phyloP scores from a whole-genome alignment of 2,113 vertebrate species.

The Pheucticus melanocephalus region DNA sequence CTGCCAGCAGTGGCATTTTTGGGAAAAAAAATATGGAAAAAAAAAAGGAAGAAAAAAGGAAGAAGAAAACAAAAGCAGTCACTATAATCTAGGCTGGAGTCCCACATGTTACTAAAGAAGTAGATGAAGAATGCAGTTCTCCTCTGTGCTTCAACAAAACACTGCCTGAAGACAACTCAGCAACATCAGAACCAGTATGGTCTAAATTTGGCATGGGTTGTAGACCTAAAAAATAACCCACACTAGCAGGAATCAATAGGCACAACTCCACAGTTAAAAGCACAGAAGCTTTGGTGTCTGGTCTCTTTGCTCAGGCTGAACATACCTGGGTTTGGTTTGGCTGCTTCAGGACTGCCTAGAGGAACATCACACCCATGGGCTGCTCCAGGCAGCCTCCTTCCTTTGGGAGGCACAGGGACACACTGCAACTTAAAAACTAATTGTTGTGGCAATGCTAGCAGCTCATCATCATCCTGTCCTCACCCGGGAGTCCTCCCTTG shows the following conservation, averaged over 20 bases:
- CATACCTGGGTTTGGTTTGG: background rate
- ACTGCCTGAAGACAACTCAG: background rate
- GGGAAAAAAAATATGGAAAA: rapidly evolving
- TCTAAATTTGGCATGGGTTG: background rate
- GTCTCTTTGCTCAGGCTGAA: background rate
- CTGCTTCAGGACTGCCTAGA: rapidly evolving
- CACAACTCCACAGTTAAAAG: background rate
- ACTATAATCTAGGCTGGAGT: background rate
- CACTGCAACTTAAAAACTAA: background rate
- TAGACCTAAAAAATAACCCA: background rate
- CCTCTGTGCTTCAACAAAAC: background rate
- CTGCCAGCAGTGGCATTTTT: background rate
- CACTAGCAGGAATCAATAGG: background rate
- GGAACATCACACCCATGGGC: background rate
- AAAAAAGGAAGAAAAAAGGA: too few species aligned
- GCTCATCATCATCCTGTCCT: background rate
- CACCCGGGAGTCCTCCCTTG: background rate
- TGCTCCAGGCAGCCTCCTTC: background rate
- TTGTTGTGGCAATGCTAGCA: background rate
- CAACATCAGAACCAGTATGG: background rate
- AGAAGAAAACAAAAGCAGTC: background rate
- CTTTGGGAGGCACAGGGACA: background rate
- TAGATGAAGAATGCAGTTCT: background rate
- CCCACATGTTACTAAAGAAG: background rate
- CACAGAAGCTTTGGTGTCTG: background rate